Base-by-base conservation (phyloP, 1,140 invertebrate genomes). In the Dufourea novaeangliae region DNA sequence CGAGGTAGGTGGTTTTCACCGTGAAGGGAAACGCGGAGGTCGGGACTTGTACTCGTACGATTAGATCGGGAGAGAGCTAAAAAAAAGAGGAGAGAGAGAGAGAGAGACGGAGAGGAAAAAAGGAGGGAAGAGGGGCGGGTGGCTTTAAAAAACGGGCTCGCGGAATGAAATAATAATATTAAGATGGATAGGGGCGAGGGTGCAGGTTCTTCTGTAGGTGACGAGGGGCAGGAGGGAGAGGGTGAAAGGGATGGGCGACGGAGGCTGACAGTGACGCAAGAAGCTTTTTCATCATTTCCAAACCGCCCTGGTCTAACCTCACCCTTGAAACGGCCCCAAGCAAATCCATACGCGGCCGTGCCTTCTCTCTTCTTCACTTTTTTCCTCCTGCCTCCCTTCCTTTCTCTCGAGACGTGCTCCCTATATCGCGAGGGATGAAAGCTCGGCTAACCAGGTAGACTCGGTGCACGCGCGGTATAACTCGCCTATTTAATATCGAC, bases 131-230 rank as follows among this genome's bases (percentile, higher is more conserved):
- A 37, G n/a, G n/a, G 34, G 62, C 34, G 59, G 52, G 71, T 74
- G 82, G 79, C 77, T 80, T 75, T 86, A 85, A 88, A 88, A 87
- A 89, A 86, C 87, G 71, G 73, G 76, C 77, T 84, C 83, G 82
- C 86, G 84, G 82, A 90, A 90, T 90, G 88, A 89, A 90, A 89
- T 90, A 90, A 90, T 90, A 90, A 90, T 89, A 90, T 90, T 89
- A 90, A 89, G 87, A 90, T 88, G 89, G 86, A 90, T 87, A 85
- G 87, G 81, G 82, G 54, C 83, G 79, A 75, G 80, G 78, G 78
- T 50, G 79, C 67, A 84, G 83, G 86, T 83, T 88, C 82, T 83
- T 87, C 86, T 86, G 84, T 81, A 87, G 84, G 83, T 78, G 70
- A 70, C 59, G 75, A 70, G 39, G 44, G 32, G 41, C 59, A 39